These are phyloP conservation scores for Chelmon rostratus DNA, from an alignment of 2,797 vertebrate species.

Conservation along the genomic window DNA sequence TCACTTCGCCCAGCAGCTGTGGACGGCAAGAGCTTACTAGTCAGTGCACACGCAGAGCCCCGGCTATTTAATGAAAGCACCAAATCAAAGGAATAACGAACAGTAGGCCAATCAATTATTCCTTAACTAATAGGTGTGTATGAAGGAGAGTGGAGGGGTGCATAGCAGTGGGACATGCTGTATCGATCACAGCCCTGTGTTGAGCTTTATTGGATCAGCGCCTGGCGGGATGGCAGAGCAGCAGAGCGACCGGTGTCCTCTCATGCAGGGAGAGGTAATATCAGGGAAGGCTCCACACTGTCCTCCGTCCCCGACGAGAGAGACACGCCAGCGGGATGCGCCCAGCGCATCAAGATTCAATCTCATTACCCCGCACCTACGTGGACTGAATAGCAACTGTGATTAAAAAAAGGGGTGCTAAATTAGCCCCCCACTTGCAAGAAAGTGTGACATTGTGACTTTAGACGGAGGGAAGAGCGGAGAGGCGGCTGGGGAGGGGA, in stretches of 20 bases:
- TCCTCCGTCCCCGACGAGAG: conserved; percentile 49
- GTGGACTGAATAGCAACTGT: conserved; percentile 78
- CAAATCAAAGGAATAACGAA: conserved; percentile 79
- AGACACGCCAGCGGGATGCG: conserved; percentile 64
- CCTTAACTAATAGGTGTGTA: conserved; percentile 71
- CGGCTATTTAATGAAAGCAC: conserved; percentile 73
- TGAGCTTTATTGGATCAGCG: conserved; percentile 77
- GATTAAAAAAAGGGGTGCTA: conserved; percentile 59
- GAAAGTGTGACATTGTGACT: conserved; percentile 83
- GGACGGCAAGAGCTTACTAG: conserved; percentile 50
- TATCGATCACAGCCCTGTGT: conserved; percentile 74
- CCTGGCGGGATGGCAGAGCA: conserved; percentile 60
- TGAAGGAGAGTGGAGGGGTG: conserved; percentile 45
- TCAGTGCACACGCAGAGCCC: conserved; percentile 53
- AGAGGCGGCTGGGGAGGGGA: conserved; percentile 41
- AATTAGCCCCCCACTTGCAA: conserved; percentile 69
- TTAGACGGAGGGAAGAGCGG: conserved; percentile 60
- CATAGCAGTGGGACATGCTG: conserved; percentile 56
- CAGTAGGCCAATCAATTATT: conserved; percentile 79
- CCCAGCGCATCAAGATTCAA: conserved; percentile 80
- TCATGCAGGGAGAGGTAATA: conserved; percentile 79
- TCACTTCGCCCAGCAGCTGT: conserved; percentile 59
- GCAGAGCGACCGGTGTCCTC: conserved; percentile 59
- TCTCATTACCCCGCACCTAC: conserved; percentile 81
- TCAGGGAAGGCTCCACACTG: conserved; percentile 66